Percentiles rank a stretch among this genome's conserved stretches.
These are phyloP conservation scores for Ormyrus pomaceus DNA, from an alignment of 2,888 invertebrate genomes.

Conservation along the genomic window DNA sequence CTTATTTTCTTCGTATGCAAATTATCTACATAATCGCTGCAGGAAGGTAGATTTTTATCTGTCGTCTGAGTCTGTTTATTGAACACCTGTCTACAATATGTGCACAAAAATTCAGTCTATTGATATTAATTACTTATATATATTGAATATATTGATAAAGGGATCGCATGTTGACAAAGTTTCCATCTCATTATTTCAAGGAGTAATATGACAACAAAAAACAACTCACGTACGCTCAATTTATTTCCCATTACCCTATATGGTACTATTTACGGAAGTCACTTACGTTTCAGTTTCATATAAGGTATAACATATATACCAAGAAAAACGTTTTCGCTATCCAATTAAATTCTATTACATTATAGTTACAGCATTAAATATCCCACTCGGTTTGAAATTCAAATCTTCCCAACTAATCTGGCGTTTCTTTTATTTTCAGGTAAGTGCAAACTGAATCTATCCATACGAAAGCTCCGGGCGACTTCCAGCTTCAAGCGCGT, in stretches of 20 bases:
- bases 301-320: no score
- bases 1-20: constrained; percentile 28
- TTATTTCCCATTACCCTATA: no score
- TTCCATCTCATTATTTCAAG: neutral
- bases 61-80: neutral
- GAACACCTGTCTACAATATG: neutral
- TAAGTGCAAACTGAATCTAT: constrained; percentile 45
- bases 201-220: neutral
- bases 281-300: no score
- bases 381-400: no score
- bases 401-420: constrained; percentile 14
- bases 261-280: no score
- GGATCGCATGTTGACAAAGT: neutral
- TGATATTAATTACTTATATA: no score
- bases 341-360: no score
- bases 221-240: no score
- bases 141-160: no score
- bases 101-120: no score
- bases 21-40: neutral
- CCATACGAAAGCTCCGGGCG: neutral
- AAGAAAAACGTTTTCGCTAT: no score
- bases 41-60: neutral
- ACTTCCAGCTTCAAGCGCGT: neutral
- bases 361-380: no score
- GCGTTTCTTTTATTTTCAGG: constrained; percentile 33